Evolutionary conservation across 1,140 invertebrate species (phyloP).

Genomic region (Drosophila cardini): DNA sequence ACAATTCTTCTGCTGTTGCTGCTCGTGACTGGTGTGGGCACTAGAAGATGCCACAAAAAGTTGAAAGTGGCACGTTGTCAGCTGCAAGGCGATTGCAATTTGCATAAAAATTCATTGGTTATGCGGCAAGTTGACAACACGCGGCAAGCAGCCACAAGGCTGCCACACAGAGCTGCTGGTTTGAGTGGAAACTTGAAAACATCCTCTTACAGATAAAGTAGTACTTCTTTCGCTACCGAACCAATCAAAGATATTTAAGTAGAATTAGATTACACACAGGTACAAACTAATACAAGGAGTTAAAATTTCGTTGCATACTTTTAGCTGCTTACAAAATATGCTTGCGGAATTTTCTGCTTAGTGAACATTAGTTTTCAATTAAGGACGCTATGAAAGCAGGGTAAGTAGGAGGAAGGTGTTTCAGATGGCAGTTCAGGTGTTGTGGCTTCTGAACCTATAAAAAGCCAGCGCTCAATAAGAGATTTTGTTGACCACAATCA

Average conservation of each 20-base stretch:
- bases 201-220: background rate
- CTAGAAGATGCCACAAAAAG: constrained; percentile 51
- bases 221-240: background rate
- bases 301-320: constrained; percentile 5
- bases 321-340: background rate
- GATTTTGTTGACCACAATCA: constrained; percentile 65
- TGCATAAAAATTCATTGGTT: constrained; percentile 83
- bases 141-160: constrained; percentile 33
- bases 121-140: constrained; percentile 66
- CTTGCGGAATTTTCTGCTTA: background rate
- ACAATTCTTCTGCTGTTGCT: constrained; percentile 1
- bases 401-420: background rate
- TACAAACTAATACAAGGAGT: background rate
- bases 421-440: constrained; percentile 6
- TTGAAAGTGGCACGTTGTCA: constrained; percentile 68
- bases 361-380: background rate
- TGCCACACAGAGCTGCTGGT: background rate
- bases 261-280: background rate
- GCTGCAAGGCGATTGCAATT: constrained; percentile 79
- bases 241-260: background rate
- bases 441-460: constrained; percentile 21
- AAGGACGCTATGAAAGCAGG: background rate
- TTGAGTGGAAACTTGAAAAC: constrained; percentile 4
- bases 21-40: constrained; percentile 3
- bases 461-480: constrained; percentile 50